Conservation (phyloP, 53 echinoderm and acorn worm genomes). For the Paelopatides confundens region DNA sequence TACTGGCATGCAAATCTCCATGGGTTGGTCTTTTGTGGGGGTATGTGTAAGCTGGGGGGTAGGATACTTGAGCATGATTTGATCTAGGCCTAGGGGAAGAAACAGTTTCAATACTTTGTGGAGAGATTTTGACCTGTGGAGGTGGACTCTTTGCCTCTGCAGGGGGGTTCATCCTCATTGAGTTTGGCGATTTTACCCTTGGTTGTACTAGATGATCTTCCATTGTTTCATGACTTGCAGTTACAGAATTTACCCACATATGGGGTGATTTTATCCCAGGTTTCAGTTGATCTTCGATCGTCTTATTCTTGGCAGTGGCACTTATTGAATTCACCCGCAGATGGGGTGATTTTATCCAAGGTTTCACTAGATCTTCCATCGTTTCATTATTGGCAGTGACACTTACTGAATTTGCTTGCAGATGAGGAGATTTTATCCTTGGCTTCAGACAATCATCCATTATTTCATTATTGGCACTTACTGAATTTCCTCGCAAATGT, state of each 20-base stretch:
- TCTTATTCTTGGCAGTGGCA: not conserved
- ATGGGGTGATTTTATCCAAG: not conserved
- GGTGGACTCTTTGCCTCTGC: not conserved
- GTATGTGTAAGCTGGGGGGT: not conserved
- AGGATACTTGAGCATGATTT: not conserved
- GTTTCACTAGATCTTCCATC: not conserved
- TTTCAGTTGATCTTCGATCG: not conserved
- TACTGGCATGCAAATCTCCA: not conserved
- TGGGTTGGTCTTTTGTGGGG: conserved; percentile 1
- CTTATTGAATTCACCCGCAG: not conserved
- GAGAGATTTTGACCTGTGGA: not conserved
- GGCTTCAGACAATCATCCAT: not conserved
- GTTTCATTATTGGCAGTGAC: not conserved
- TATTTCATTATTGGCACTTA: not conserved
- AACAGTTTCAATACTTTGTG: not conserved
- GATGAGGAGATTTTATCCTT: conserved; percentile 54
- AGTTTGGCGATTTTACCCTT: not conserved
- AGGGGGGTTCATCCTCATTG: not conserved
- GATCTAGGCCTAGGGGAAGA: not conserved
- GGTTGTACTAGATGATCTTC: not conserved
- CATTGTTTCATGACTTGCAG: not conserved
- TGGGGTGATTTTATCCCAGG: not conserved
- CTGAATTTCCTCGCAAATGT: not conserved
- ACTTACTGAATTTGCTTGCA: not conserved
- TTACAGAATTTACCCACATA: not conserved